phyloP scores from a whole-genome alignment of 2,888 invertebrate genomes.

The Neria commutata region DNA sequence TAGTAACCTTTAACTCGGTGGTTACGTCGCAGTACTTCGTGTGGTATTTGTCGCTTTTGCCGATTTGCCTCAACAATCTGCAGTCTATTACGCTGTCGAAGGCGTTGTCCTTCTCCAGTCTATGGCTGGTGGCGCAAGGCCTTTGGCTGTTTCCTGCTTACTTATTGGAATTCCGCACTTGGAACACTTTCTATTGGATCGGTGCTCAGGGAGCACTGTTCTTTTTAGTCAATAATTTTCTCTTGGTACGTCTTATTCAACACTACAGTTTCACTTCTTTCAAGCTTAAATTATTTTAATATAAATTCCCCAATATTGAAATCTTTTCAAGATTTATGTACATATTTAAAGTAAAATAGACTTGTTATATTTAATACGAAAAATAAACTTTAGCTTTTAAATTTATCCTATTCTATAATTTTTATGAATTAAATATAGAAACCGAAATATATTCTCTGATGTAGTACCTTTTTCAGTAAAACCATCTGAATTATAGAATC shows the following conservation, averaged over 20 bases:
- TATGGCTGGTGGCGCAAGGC: slow-evolving; percentile 78
- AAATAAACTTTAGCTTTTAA: neutral
- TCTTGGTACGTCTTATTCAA: slow-evolving; percentile 65
- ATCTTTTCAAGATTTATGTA: no score
- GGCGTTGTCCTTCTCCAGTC: slow-evolving; percentile 62
- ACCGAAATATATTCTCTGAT: no score
- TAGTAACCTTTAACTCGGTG: slow-evolving; percentile 94
- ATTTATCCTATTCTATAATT: no score
- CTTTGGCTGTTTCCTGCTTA: slow-evolving; percentile 93
- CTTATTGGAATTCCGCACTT: slow-evolving; percentile 85
- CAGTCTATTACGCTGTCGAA: slow-evolving; percentile 65
- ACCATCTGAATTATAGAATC: no score
- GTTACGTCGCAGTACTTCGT: slow-evolving; percentile 97
- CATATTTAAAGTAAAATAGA: no score
- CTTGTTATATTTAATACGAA: neutral
- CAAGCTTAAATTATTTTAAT: slow-evolving; percentile 48
- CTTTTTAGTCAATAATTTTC: slow-evolving; percentile 79
- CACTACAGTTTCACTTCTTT: slow-evolving; percentile 52
- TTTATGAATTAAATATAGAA: no score
- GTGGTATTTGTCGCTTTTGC: slow-evolving; percentile 92
- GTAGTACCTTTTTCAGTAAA: no score
- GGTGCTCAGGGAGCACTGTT: slow-evolving; percentile 86
- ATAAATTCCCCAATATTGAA: no score
- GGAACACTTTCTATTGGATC: slow-evolving; percentile 81
- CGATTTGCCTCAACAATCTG: slow-evolving; percentile 77